phyloP scores from a whole-genome alignment of 1,140 invertebrate genomes.

The Euglossa dilemma region DNA sequence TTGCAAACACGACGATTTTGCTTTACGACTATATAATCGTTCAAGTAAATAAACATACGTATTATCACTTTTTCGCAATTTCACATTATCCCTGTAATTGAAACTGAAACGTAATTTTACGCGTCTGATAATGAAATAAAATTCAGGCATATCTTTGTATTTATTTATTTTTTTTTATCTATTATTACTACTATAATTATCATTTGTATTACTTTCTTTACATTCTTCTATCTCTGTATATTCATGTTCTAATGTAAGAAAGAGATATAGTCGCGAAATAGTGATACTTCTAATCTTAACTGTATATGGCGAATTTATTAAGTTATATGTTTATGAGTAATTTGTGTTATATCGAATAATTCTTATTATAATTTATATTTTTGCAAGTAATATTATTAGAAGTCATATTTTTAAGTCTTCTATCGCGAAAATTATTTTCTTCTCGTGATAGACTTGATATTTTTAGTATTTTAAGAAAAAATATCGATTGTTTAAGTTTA shows the following conservation, averaged over 20 bases:
- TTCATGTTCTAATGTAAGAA: background rate
- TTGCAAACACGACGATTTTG: constrained; percentile 17
- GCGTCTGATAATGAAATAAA: no score
- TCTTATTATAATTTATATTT: no score
- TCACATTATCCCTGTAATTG: background rate
- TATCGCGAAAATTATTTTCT: background rate
- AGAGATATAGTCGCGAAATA: no score
- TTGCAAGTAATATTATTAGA: no score
- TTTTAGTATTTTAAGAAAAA: no score
- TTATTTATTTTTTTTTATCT: background rate
- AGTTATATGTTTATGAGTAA: no score
- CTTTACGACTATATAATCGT: background rate
- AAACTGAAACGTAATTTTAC: background rate
- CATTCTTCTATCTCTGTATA: background rate
- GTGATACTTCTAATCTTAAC: no score
- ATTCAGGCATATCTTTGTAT: background rate
- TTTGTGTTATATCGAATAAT: no score
- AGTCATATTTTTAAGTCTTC: background rate
- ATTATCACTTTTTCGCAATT: background rate
- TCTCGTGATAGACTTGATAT: background rate
- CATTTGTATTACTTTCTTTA: background rate
- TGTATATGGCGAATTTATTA: no score
- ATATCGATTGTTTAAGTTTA: no score
- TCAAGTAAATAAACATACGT: background rate
- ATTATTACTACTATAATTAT: background rate